phyloP scores from a whole-genome alignment of 2,113 vertebrate species.

The Anarrhichthys ocellatus region DNA sequence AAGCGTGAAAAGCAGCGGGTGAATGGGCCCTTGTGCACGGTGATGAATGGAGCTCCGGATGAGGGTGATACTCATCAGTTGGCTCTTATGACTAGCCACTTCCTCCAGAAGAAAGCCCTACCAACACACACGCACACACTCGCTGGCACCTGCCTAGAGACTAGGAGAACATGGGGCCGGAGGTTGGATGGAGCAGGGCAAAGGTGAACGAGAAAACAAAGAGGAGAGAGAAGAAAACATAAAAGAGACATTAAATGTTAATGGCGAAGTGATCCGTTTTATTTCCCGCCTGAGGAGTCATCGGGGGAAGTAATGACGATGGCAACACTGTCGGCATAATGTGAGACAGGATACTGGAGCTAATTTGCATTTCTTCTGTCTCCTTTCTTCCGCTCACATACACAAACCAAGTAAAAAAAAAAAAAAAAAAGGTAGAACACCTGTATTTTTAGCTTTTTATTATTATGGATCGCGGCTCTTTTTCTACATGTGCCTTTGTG shows the following conservation, averaged over 20 bases:
- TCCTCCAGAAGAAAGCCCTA: conserved; percentile 65
- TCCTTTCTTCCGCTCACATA: neutral
- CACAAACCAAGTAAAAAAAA: neutral
- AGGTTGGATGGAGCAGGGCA: conserved; percentile 32
- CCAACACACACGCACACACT: conserved; percentile 42
- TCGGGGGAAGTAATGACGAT: conserved; percentile 19
- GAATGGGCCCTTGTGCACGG: conserved; percentile 79
- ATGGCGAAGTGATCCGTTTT: conserved; percentile 30
- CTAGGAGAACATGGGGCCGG: neutral
- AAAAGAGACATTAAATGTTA: neutral
- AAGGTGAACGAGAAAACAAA: conserved; percentile 45
- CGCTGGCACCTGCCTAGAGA: conserved; percentile 61
- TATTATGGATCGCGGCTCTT: neutral
- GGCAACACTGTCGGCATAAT: conserved; percentile 22
- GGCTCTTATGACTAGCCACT: conserved; percentile 72
- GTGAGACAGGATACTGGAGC: conserved; percentile 17
- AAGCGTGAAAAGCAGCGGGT: conserved; percentile 71
- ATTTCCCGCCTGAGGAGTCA: conserved; percentile 30
- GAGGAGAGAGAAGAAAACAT: conserved; percentile 10
- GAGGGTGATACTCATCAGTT: conserved; percentile 77
- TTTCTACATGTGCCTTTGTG: conserved; percentile 22
- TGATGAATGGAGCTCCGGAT: conserved; percentile 80
- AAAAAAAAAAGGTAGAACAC: neutral
- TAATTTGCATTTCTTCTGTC: conserved; percentile 45
- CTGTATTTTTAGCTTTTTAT: neutral